A percentile compares a stretch with the other conserved stretches of the same genome.
Evolutionary conservation across 1,140 invertebrate genomes (phyloP).

Genomic region (Trigoniulus corallinus): DNA sequence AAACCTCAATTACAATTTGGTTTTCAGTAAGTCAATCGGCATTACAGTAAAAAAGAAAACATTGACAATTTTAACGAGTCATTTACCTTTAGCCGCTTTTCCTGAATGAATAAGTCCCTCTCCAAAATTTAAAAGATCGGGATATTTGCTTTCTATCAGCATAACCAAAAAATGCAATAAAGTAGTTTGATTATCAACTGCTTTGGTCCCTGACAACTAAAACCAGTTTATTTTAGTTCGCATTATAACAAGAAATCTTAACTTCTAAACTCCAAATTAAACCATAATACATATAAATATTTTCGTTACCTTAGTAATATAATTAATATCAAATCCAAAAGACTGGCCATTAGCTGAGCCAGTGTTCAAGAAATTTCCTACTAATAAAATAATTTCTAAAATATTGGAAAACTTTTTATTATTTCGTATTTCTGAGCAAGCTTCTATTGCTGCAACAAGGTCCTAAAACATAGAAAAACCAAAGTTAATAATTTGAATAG

Average conservation of each 20-base stretch:
- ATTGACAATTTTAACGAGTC: background rate
- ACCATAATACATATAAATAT: background rate
- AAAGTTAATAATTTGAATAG: too few species aligned
- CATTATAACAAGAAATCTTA: conserved; percentile 13
- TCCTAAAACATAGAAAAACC: conserved; percentile 34
- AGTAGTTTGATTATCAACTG: conserved; percentile 79
- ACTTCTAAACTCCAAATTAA: background rate
- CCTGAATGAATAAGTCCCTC: conserved; percentile 73
- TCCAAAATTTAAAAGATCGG: conserved; percentile 60
- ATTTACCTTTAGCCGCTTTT: conserved; percentile 26
- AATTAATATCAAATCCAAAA: conserved; percentile 92
- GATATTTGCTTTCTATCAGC: conserved; percentile 70
- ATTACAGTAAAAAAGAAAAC: too few species aligned
- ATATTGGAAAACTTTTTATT: conserved; percentile 82
- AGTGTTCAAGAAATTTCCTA: conserved; percentile 92
- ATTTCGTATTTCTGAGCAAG: conserved; percentile 81
- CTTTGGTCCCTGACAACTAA: conserved; percentile 81
- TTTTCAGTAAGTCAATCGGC: too few species aligned
- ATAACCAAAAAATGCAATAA: conserved; percentile 84
- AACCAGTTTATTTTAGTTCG: conserved; percentile 19
- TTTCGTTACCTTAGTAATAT: conserved; percentile 63
- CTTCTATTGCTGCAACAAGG: conserved; percentile 84
- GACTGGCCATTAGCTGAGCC: conserved; percentile 84
- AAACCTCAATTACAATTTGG: background rate
- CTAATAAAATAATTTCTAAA: conserved; percentile 68